phyloP scores from a whole-genome alignment of 2,797 vertebrate species.

The Trachops cirrhosus region DNA sequence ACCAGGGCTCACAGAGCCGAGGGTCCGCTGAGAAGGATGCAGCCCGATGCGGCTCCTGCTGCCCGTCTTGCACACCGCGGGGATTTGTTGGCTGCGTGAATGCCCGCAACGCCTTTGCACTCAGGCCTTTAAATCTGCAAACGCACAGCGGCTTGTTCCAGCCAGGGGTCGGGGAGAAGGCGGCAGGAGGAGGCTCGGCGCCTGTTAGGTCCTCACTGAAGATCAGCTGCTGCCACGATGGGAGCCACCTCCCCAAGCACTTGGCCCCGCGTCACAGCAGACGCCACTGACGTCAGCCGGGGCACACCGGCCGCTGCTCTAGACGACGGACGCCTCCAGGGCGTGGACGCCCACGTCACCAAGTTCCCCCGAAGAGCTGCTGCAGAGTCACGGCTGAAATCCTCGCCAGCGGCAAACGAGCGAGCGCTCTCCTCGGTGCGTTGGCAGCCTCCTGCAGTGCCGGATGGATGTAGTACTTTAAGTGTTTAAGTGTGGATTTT shows the following conservation, averaged over 20 bases:
- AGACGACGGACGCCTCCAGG: not conserved
- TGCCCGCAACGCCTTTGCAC: not conserved
- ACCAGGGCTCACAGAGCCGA: too few relatives aligned
- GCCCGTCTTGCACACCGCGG: rapidly evolving
- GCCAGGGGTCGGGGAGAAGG: not conserved
- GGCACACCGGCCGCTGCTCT: not conserved
- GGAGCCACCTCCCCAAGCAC: not conserved
- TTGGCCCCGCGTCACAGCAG: not conserved
- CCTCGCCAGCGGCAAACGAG: not conserved
- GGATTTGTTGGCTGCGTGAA: not conserved
- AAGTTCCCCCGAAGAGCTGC: not conserved
- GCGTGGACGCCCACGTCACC: too few relatives aligned
- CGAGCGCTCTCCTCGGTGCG: not conserved
- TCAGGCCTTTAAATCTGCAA: not conserved
- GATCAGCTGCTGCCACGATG: not conserved
- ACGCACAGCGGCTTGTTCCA: too few relatives aligned
- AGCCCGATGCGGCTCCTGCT: rapidly evolving
- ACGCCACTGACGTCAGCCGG: not conserved
- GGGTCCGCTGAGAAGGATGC: not conserved
- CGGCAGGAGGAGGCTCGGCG: too few relatives aligned
- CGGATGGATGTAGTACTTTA: not conserved
- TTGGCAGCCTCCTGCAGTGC: not conserved
- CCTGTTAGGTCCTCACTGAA: rapidly evolving
- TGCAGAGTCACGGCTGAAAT: not conserved
- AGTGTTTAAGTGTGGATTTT: not conserved